These are phyloP conservation scores for Pecten maximus DNA, from an alignment of 2,888 invertebrate genomes.

Conservation along the genomic window DNA sequence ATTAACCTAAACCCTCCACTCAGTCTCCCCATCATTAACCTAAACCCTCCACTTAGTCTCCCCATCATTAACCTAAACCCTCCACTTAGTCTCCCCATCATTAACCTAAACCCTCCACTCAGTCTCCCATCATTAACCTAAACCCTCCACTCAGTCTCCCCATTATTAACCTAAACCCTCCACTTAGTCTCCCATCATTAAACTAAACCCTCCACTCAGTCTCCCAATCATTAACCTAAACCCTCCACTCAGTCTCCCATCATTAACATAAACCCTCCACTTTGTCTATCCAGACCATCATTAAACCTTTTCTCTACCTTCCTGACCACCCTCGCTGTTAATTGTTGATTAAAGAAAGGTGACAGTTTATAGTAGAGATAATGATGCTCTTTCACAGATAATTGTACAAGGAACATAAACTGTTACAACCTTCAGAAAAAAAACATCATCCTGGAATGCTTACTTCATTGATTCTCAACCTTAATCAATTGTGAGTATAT, in stretches of 20 bases:
- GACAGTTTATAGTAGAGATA: not conserved
- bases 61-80: no score
- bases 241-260: not conserved
- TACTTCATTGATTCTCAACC: not conserved
- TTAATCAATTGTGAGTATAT: slow-evolving; percentile 5
- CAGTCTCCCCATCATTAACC: no score
- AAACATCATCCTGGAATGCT: not conserved
- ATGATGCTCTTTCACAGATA: not conserved
- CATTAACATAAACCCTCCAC: not conserved
- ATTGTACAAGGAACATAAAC: not conserved
- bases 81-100: no score
- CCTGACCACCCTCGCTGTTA: not conserved
- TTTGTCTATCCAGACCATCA: no score
- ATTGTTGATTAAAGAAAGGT: not conserved
- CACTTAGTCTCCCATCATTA: no score
- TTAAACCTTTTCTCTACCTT: not conserved
- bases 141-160: no score
- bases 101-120: no score
- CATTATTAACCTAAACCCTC: no score
- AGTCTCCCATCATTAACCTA: no score
- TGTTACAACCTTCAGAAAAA: not conserved
- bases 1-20: no score
- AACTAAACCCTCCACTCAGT: no score
- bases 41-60: no score
- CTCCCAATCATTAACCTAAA: not conserved